phyloP scores from a whole-genome alignment of 2,888 invertebrate species.

The Ichneumoninae sp. region DNA sequence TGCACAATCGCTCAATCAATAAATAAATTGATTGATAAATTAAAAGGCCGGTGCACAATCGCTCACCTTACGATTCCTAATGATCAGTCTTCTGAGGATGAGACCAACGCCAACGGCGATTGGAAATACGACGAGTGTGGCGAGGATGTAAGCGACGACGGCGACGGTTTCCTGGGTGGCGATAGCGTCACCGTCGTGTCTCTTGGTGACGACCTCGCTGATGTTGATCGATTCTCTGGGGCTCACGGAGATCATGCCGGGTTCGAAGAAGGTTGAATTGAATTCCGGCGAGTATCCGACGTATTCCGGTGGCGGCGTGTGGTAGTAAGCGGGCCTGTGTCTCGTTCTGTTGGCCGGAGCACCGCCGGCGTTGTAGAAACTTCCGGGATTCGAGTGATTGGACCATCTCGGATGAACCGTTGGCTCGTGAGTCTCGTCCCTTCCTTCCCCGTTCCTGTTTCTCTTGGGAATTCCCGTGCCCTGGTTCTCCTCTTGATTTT shows the following conservation, averaged over 20 bases:
- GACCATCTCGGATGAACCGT: slow-evolving; percentile 54
- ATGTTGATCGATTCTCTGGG: slow-evolving; percentile 79
- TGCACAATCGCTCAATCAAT: background rate
- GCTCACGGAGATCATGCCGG: slow-evolving; percentile 75
- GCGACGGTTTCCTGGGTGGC: slow-evolving; percentile 83
- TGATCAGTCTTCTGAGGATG: slow-evolving; percentile 84
- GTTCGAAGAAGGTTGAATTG: slow-evolving; percentile 77
- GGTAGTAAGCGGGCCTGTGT: slow-evolving; percentile 75
- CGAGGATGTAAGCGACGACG: slow-evolving; percentile 83
- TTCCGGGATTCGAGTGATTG: slow-evolving; percentile 47
- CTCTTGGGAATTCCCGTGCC: slow-evolving; percentile 60
- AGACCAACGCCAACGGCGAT: slow-evolving; percentile 84
- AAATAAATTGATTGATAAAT: too few species aligned
- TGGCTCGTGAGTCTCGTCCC: slow-evolving; percentile 59
- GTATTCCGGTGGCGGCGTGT: slow-evolving; percentile 75
- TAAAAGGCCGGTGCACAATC: background rate
- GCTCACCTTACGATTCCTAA: slow-evolving; percentile 84
- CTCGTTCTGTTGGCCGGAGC: slow-evolving; percentile 70
- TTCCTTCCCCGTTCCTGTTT: slow-evolving; percentile 71
- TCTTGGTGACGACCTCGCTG: slow-evolving; percentile 82
- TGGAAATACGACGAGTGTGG: slow-evolving; percentile 84
- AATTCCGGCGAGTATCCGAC: slow-evolving; percentile 75
- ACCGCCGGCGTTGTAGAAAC: slow-evolving; percentile 15
- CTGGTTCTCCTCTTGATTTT: slow-evolving; percentile 76
- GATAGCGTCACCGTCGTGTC: slow-evolving; percentile 81